Percentiles rank a stretch among this genome's conserved stretches.
Conservation (phyloP, 2,888 invertebrate genomes). For the Thymelicus sylvestris region DNA sequence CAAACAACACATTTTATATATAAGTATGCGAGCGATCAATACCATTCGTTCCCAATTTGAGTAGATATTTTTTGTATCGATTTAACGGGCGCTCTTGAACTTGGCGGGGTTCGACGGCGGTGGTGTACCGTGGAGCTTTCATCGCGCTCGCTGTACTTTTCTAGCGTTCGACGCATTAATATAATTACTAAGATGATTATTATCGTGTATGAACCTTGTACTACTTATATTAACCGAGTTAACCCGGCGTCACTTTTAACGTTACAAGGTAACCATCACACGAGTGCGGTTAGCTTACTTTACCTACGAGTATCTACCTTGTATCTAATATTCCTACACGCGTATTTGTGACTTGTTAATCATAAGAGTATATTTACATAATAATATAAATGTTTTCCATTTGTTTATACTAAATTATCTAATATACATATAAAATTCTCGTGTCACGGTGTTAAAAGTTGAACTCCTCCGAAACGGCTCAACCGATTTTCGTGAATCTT, state of each 20-base stretch:
- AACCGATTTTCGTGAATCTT: too few relatives aligned
- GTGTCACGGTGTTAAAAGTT: too few relatives aligned
- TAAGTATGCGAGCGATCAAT: slow-evolving; percentile 73
- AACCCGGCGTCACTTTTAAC: slow-evolving; percentile 61
- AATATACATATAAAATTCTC: too few relatives aligned
- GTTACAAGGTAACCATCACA: slow-evolving; percentile 69
- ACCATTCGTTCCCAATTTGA: slow-evolving; percentile 79
- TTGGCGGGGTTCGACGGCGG: slow-evolving; percentile 63
- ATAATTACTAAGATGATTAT: slow-evolving; percentile 51
- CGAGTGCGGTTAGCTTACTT: slow-evolving; percentile 47
- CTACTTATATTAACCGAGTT: slow-evolving; percentile 68
- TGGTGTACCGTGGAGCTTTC: slow-evolving; percentile 28
- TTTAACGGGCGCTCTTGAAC: slow-evolving; percentile 70
- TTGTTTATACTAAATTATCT: slow-evolving; percentile 17
- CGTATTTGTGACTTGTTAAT: slow-evolving; percentile 30
- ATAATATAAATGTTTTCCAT: slow-evolving; percentile 24
- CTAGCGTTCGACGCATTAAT: slow-evolving; percentile 15
- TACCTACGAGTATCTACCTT: slow-evolving; percentile 38
- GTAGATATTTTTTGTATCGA: slow-evolving; percentile 65
- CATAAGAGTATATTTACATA: slow-evolving; percentile 18
- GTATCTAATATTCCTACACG: slow-evolving; percentile 31
- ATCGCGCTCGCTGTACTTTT: slow-evolving; percentile 1
- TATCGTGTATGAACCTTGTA: slow-evolving; percentile 80
- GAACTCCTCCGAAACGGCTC: too few relatives aligned
- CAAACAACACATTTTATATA: slow-evolving; percentile 75